These are phyloP conservation scores for Herpetotheres cachinnans DNA, from an alignment of 2,113 vertebrate genomes.

Conservation along the genomic window DNA sequence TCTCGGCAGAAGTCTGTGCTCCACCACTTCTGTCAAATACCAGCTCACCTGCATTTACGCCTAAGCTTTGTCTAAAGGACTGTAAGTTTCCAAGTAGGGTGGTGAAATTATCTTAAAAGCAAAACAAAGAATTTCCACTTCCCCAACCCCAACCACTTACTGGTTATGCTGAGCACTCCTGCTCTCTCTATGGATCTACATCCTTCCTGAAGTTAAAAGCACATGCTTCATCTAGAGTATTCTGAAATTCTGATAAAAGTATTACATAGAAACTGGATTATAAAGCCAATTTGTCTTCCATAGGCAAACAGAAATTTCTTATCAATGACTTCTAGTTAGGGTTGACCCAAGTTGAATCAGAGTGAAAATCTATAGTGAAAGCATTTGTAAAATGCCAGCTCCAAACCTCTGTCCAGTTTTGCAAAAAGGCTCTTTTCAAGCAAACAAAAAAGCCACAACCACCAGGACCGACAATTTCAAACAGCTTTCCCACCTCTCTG, in stretches of 20 bases:
- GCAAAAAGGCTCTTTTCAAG: neutral
- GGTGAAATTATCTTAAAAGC: neutral
- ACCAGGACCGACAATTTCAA: neutral
- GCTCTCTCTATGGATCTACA: neutral
- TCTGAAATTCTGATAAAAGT: neutral
- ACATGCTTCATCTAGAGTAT: neutral
- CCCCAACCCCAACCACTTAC: neutral
- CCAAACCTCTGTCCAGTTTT: neutral
- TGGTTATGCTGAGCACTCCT: neutral
- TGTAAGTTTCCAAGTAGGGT: neutral
- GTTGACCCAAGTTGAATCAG: neutral
- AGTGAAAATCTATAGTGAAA: neutral
- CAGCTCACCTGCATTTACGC: neutral
- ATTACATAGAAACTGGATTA: neutral
- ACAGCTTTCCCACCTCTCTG: neutral
- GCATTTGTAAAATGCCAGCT: neutral
- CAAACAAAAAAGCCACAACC: neutral
- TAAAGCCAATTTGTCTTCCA: neutral
- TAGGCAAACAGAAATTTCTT: neutral
- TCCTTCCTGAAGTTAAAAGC: neutral
- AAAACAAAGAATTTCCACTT: neutral
- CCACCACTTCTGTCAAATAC: neutral
- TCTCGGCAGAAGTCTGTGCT: neutral
- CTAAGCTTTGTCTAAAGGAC: neutral
- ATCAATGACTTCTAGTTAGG: neutral